Conservation (phyloP, 2,113 vertebrate genomes). For the Thermophis baileyi region DNA sequence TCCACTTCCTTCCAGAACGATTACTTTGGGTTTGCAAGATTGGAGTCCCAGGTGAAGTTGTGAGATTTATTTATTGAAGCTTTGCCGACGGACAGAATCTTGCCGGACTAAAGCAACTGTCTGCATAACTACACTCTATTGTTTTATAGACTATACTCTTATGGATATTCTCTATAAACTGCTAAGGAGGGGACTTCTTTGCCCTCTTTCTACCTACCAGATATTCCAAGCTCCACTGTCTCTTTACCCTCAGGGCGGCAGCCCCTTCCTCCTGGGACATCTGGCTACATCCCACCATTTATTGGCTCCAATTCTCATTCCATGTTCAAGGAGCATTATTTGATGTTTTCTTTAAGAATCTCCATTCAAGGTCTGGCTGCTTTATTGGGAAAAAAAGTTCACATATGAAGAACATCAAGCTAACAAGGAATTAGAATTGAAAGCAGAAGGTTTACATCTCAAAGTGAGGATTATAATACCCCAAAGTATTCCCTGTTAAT, state of each 20-base stretch:
- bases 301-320: not conserved
- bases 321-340: not conserved
- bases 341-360: not conserved
- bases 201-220: not conserved
- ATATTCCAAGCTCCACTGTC: not conserved
- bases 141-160: not conserved
- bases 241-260: too few relatives aligned
- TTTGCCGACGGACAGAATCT: not conserved
- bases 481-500: slow-evolving; percentile 14
- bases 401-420: not conserved
- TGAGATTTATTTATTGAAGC: slow-evolving; percentile 1
- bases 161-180: not conserved
- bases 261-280: too few relatives aligned
- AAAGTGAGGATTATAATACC: slow-evolving; percentile 15
- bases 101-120: not conserved
- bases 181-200: not conserved
- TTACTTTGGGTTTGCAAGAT: slow-evolving; percentile 41
- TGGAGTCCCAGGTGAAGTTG: slow-evolving; percentile 25
- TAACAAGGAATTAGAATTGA: not conserved
- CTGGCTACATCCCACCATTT: too few relatives aligned
- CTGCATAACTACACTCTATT: not conserved
- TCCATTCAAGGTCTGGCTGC: not conserved
- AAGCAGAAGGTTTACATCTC: not conserved
- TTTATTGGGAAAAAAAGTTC: not conserved
- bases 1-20: slow-evolving; percentile 29